These are phyloP conservation scores for Andrena camellia DNA, from an alignment of 2,888 invertebrate species.

Conservation along the genomic window DNA sequence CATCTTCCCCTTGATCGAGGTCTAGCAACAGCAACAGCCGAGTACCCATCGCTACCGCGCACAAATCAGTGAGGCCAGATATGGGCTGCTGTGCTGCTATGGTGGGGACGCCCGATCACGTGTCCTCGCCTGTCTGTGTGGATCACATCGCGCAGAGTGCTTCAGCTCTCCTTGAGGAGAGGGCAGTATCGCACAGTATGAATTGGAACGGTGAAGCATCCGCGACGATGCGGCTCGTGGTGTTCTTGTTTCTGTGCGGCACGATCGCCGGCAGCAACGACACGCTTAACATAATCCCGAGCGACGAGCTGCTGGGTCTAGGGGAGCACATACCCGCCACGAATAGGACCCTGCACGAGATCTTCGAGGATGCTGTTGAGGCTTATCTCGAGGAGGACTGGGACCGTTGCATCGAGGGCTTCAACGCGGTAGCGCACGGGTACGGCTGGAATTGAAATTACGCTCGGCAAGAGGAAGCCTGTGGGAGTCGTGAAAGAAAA, in stretches of 20 bases:
- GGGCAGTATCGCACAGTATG: conserved; percentile 32
- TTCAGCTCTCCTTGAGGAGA: conserved; percentile 15
- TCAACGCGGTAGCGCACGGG: conserved; percentile 88
- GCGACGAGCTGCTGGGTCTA: conserved; percentile 20
- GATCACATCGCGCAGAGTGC: conserved; percentile 42
- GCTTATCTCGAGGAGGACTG: conserved; percentile 90
- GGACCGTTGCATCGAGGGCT: conserved; percentile 89
- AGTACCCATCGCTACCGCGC: background rate
- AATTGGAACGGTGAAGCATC: conserved; percentile 17
- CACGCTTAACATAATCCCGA: conserved; percentile 48
- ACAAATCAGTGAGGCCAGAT: conserved; percentile 9
- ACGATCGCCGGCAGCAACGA: conserved; percentile 37
- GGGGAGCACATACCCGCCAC: background rate
- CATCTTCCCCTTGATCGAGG: no score
- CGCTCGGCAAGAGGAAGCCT: background rate
- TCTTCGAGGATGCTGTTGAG: conserved; percentile 86
- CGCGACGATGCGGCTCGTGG: conserved; percentile 30
- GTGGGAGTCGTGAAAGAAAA: background rate
- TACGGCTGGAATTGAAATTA: conserved; percentile 70
- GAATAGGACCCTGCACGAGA: conserved; percentile 67
- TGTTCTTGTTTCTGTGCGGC: conserved; percentile 38
- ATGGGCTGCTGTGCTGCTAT: background rate
- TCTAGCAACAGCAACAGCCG: no score
- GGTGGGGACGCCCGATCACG: conserved; percentile 48
- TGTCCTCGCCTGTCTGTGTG: conserved; percentile 17